Conservation (phyloP, 2,888 invertebrate species). For the Idaea dimidiata region DNA sequence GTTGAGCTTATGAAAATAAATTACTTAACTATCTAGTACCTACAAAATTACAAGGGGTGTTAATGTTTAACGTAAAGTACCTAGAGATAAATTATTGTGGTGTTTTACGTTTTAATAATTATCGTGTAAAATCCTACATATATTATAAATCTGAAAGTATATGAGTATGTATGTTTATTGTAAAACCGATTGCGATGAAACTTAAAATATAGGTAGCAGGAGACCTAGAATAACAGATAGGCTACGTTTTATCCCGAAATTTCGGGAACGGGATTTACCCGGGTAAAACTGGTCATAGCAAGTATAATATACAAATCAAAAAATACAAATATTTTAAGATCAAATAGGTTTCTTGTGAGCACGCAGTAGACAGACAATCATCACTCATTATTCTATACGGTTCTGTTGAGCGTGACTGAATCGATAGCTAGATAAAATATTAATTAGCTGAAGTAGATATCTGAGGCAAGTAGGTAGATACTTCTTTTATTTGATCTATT, state of each 20-base stretch:
- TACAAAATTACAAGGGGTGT: background rate
- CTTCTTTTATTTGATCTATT: slow-evolving; percentile 16
- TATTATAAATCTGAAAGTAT: too few species aligned
- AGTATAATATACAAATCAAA: background rate
- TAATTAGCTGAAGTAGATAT: slow-evolving; percentile 44
- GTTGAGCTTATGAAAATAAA: slow-evolving; percentile 9
- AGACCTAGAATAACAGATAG: too few species aligned
- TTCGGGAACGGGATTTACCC: too few species aligned
- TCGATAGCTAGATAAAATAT: slow-evolving; percentile 57
- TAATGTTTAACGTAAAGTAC: too few species aligned
- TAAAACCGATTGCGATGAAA: too few species aligned
- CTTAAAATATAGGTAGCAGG: too few species aligned
- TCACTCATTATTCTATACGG: slow-evolving; percentile 61
- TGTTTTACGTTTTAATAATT: background rate
- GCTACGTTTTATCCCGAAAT: too few species aligned
- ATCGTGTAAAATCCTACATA: too few species aligned
- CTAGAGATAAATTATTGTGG: background rate
- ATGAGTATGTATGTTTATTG: too few species aligned
- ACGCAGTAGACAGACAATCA: slow-evolving; percentile 64
- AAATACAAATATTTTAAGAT: background rate
- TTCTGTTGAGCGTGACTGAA: slow-evolving; percentile 63
- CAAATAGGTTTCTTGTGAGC: slow-evolving; percentile 35
- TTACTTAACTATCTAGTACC: background rate
- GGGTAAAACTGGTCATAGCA: too few species aligned
- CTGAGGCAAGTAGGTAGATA: slow-evolving; percentile 10